Conservation (phyloP, 2,797 vertebrate species). For the Salmo trutta region DNA sequence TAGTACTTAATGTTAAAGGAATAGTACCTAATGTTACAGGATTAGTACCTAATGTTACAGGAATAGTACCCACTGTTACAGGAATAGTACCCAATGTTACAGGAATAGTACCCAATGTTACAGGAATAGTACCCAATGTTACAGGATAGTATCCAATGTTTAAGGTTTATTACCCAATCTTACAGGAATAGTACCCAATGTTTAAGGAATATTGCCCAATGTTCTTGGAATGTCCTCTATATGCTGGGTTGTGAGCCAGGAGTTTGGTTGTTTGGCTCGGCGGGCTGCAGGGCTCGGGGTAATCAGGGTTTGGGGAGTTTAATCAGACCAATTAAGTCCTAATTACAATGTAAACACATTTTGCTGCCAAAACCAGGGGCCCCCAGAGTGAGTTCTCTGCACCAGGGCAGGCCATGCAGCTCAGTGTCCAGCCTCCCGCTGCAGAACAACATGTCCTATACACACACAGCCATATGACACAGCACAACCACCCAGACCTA, state of each 20-base stretch:
- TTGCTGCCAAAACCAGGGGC: slow-evolving; percentile 64
- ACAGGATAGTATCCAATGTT: too few species aligned
- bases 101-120: too few species aligned
- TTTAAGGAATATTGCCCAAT: slow-evolving; percentile 44
- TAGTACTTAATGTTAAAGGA: too few species aligned
- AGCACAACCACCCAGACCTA: background rate
- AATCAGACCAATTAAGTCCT: slow-evolving; percentile 74
- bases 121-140: too few species aligned
- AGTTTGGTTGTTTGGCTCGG: slow-evolving; percentile 57
- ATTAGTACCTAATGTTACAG: too few species aligned
- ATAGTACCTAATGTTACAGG: too few species aligned
- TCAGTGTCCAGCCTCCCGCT: slow-evolving; percentile 44
- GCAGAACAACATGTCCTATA: slow-evolving; percentile 46
- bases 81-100: too few species aligned
- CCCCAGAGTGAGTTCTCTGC: slow-evolving; percentile 64
- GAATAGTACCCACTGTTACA: too few species aligned
- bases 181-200: background rate
- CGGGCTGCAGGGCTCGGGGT: slow-evolving; percentile 59
- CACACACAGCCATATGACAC: slow-evolving; percentile 15
- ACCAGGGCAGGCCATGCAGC: slow-evolving; percentile 54
- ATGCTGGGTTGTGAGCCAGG: slow-evolving; percentile 42
- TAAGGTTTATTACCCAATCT: too few species aligned
- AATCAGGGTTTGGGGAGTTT: slow-evolving; percentile 69
- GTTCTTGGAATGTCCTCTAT: slow-evolving; percentile 39
- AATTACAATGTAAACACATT: slow-evolving; percentile 70